Evolutionary conservation across 2,797 vertebrate genomes (phyloP).

Genomic region (Allobates femoralis): DNA sequence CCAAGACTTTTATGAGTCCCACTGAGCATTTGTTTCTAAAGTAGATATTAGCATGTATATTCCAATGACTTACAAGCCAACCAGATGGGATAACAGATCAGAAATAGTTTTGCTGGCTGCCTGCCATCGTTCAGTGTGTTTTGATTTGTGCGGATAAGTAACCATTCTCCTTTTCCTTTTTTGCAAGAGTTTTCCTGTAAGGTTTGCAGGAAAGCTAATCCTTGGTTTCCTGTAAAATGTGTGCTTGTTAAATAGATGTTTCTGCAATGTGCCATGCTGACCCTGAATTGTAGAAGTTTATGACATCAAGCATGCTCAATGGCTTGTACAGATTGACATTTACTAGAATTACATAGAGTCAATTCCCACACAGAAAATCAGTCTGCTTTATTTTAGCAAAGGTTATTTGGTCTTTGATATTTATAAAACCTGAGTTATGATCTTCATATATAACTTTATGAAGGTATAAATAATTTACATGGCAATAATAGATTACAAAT

Average conservation of each 20-base stretch:
- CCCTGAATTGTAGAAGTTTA: slow-evolving; percentile 68
- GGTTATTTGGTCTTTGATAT: not conserved
- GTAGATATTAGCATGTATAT: slow-evolving; percentile 78
- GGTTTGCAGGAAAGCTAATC: slow-evolving; percentile 71
- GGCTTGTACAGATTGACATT: slow-evolving; percentile 63
- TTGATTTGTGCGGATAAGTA: slow-evolving; percentile 77
- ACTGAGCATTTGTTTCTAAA: slow-evolving; percentile 76
- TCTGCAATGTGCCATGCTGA: slow-evolving; percentile 56
- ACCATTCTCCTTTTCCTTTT: slow-evolving; percentile 76
- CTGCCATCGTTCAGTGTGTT: slow-evolving; percentile 77
- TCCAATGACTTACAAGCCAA: slow-evolving; percentile 74
- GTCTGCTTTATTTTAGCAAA: not conserved
- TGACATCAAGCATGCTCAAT: slow-evolving; percentile 62
- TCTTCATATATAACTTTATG: not conserved
- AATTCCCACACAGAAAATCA: not conserved
- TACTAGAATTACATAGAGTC: slow-evolving; percentile 16
- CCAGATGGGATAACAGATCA: slow-evolving; percentile 79
- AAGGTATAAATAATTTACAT: not conserved
- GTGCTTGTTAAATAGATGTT: slow-evolving; percentile 67
- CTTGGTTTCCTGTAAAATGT: slow-evolving; percentile 72
- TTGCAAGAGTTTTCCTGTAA: slow-evolving; percentile 72
- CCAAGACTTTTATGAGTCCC: slow-evolving; percentile 71
- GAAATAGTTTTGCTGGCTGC: slow-evolving; percentile 74
- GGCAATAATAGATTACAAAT: not conserved
- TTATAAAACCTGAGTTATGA: not conserved